Evolutionary conservation across 2,113 vertebrate genomes (phyloP).

Genomic region (Aldabrachelys gigantea): DNA sequence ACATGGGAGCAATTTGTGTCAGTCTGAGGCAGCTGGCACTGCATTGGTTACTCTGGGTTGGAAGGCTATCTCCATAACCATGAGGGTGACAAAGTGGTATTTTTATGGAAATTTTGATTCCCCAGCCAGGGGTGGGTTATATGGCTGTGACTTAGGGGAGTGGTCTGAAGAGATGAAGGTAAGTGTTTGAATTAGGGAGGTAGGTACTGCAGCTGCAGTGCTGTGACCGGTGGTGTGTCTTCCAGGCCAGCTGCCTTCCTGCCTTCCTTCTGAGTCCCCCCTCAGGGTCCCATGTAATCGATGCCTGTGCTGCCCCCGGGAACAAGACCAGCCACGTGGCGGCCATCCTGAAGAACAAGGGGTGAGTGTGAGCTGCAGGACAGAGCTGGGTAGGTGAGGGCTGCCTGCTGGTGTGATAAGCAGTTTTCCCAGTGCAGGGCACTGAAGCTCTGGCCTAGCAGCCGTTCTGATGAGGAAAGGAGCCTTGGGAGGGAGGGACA

Average conservation of each 20-base stretch:
- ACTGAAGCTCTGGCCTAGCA: too few species aligned
- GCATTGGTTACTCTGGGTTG: background rate
- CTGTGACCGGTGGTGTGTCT: accelerated
- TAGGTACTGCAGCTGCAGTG: background rate
- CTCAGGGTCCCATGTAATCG: slow-evolving; percentile 84
- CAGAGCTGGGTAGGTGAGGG: background rate
- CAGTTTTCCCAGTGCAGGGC: background rate
- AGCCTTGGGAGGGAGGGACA: background rate
- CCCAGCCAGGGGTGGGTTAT: background rate
- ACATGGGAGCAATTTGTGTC: background rate
- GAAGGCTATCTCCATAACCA: background rate
- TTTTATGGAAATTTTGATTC: background rate
- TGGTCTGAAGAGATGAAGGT: background rate
- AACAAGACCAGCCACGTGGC: slow-evolving; percentile 97
- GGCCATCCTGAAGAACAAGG: slow-evolving; percentile 91
- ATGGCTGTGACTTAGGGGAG: background rate
- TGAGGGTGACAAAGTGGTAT: background rate
- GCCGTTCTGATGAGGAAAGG: background rate
- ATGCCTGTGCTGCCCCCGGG: slow-evolving; percentile 94
- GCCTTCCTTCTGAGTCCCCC: slow-evolving; percentile 86
- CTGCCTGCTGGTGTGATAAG: too few species aligned
- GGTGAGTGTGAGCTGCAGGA: slow-evolving; percentile 74
- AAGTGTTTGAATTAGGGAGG: background rate
- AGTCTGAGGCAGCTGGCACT: background rate
- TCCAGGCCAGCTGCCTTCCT: slow-evolving; percentile 92